phyloP scores from a whole-genome alignment of 1,140 invertebrate species.

The Drosophila jambulina region DNA sequence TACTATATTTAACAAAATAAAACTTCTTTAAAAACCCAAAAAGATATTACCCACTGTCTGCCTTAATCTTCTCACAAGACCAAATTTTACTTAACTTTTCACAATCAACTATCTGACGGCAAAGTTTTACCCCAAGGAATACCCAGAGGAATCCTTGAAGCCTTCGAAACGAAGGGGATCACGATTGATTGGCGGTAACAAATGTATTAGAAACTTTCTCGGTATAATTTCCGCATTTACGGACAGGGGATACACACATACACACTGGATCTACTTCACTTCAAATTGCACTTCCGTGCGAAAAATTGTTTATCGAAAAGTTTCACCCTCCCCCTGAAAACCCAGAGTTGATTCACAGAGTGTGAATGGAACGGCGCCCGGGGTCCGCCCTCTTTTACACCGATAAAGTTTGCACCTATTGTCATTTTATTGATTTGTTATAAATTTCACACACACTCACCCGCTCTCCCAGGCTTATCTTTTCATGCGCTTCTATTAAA shows the following conservation, averaged over 20 bases:
- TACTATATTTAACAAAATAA: too few relatives aligned
- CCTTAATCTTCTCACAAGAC: background rate
- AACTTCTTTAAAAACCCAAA: too few relatives aligned
- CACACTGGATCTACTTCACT: slow-evolving; percentile 57
- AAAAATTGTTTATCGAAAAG: slow-evolving; percentile 83
- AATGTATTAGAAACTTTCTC: slow-evolving; percentile 79
- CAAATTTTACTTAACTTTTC: background rate
- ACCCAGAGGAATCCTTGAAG: background rate
- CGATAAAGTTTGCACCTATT: slow-evolving; percentile 82
- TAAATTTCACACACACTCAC: slow-evolving; percentile 68
- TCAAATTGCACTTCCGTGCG: slow-evolving; percentile 83
- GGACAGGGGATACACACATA: slow-evolving; percentile 23
- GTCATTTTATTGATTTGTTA: slow-evolving; percentile 83
- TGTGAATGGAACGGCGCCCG: slow-evolving; percentile 66
- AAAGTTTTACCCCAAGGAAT: slow-evolving; percentile 18
- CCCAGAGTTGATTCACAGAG: slow-evolving; percentile 10
- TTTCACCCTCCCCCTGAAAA: slow-evolving; percentile 33
- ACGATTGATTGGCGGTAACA: slow-evolving; percentile 74
- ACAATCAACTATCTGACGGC: slow-evolving; percentile 22
- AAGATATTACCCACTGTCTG: background rate
- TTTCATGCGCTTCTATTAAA: slow-evolving; percentile 72
- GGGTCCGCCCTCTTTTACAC: slow-evolving; percentile 1
- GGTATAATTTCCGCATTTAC: slow-evolving; percentile 80
- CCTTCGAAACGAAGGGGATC: background rate
- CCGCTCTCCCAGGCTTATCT: slow-evolving; percentile 52